Percentiles rank a stretch among this genome's conserved stretches.
Evolutionary conservation across 1,140 invertebrate genomes (phyloP).

Genomic region (Pseudomyrmex dendroicus): DNA sequence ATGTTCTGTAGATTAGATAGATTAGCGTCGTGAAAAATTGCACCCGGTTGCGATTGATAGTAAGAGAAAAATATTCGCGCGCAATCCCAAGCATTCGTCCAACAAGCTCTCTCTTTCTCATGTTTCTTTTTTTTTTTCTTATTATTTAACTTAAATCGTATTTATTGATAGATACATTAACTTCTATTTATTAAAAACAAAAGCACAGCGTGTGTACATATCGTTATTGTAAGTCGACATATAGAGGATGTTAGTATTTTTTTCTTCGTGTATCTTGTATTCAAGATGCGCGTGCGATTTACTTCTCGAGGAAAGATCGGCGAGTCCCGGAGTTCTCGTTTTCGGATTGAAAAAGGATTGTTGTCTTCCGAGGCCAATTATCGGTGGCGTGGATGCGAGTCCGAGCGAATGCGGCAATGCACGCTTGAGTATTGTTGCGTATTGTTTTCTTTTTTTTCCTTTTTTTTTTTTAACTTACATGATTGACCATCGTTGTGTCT

Average conservation of each 20-base stretch:
- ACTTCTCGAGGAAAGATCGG: neutral
- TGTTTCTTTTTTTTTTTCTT: neutral
- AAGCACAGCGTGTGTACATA: neutral
- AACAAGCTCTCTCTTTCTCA: constrained; percentile 39
- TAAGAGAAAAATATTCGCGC: neutral
- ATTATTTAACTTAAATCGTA: constrained; percentile 54
- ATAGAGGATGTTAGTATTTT: neutral
- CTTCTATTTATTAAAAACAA: constrained; percentile 66
- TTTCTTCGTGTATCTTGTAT: neutral
- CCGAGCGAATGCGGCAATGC: constrained; percentile 73
- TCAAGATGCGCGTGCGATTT: neutral
- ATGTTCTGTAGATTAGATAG: constrained; percentile 1
- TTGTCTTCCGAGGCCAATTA: neutral
- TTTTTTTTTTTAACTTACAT: neutral
- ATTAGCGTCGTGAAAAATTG: constrained; percentile 46
- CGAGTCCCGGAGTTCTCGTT: neutral
- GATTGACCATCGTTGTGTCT: constrained; percentile 70
- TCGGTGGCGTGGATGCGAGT: constrained; percentile 67
- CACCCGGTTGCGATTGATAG: constrained; percentile 23
- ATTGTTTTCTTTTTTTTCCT: constrained; percentile 59
- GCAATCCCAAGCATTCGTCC: neutral
- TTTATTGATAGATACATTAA: constrained; percentile 60
- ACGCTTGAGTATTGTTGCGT: constrained; percentile 78
- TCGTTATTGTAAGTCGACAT: constrained; percentile 8
- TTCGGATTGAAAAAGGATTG: neutral